Conservation (phyloP, 2,113 vertebrate species). For the Gopherus flavomarginatus region DNA sequence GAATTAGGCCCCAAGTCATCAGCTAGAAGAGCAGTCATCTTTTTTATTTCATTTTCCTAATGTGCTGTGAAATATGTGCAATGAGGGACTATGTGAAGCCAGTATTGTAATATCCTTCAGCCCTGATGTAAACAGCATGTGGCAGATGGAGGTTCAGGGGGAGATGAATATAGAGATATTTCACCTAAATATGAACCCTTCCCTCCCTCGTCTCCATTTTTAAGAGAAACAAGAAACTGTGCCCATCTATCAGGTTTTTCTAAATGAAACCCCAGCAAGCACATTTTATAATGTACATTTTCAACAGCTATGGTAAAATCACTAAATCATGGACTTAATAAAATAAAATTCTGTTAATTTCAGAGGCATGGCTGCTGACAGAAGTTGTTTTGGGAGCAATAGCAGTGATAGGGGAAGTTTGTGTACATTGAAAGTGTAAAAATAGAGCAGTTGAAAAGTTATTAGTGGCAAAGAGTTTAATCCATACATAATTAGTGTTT, state of each 20-base stretch:
- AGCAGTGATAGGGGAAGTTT: neutral
- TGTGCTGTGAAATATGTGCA: slow-evolving; percentile 48
- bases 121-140: neutral
- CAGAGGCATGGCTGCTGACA: neutral
- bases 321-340: neutral
- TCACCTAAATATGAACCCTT: neutral
- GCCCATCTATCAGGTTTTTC: neutral
- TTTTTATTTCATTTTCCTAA: slow-evolving; percentile 70
- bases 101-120: slow-evolving; percentile 2
- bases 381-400: neutral
- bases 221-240: neutral
- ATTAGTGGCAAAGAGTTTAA: neutral
- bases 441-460: neutral
- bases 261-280: neutral
- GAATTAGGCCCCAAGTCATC: slow-evolving; percentile 24
- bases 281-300: neutral
- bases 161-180: neutral
- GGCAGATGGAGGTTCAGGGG: neutral
- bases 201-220: neutral
- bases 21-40: slow-evolving; percentile 38
- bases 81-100: slow-evolving; percentile 9
- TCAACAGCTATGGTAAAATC: neutral
- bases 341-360: slow-evolving; percentile 4
- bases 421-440: neutral
- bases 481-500: neutral